Conservation (phyloP, 2,797 vertebrate species). For the Hydrolagus colliei region DNA sequence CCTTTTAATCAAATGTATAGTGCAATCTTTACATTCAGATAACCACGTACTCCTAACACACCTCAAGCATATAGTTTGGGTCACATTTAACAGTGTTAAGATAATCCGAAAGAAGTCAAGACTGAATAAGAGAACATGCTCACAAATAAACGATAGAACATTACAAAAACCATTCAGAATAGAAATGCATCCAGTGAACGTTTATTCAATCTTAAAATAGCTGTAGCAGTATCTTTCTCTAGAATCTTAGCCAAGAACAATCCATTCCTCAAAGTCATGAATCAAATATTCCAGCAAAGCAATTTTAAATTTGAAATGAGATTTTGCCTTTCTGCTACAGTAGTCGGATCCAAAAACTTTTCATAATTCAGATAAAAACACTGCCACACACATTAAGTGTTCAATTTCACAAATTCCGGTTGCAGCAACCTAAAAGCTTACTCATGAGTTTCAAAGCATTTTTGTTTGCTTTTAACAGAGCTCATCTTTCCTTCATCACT, state of each 20-base stretch:
- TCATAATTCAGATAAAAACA: no score
- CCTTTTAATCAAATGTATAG: background rate
- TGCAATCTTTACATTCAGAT: background rate
- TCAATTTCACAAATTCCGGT: background rate
- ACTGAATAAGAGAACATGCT: constrained; percentile 14
- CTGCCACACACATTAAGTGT: no score
- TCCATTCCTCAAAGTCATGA: background rate
- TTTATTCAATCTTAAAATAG: background rate
- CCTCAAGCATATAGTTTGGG: background rate
- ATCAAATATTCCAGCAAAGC: background rate
- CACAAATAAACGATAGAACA: background rate
- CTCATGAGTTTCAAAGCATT: background rate
- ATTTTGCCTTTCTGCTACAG: background rate
- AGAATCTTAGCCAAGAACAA: background rate
- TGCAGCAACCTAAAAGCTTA: background rate
- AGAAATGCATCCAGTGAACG: no score
- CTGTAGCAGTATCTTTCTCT: background rate
- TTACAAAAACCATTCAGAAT: background rate
- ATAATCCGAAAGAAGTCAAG: background rate
- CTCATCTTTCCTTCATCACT: no score
- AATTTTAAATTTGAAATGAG: background rate
- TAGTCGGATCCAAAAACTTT: background rate
- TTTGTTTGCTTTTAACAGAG: background rate
- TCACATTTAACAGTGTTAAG: background rate
- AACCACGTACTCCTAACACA: background rate